Evolutionary conservation across 2,797 vertebrate genomes (phyloP).

Genomic region (Cyclopterus lumpus): DNA sequence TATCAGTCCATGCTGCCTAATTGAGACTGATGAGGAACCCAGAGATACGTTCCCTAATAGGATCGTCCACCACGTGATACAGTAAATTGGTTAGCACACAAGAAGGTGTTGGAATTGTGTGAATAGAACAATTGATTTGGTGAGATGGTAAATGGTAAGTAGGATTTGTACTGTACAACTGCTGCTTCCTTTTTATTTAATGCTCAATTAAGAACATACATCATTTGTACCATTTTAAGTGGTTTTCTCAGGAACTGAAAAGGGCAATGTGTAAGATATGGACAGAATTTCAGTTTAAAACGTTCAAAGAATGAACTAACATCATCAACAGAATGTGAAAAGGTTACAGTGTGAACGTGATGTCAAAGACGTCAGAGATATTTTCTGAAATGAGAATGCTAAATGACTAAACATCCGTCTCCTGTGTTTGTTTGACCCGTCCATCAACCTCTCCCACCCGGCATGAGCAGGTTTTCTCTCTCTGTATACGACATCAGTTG

Average conservation of each 20-base stretch:
- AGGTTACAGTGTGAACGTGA: not conserved
- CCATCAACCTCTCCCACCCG: not conserved
- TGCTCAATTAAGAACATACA: not conserved
- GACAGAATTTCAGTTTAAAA: not conserved
- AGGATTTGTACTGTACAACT: not conserved
- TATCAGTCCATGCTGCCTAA: constrained; percentile 23
- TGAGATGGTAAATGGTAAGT: not conserved
- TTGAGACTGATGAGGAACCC: constrained; percentile 18
- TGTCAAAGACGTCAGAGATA: not conserved
- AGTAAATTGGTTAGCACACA: constrained; percentile 13
- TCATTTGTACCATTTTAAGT: not conserved
- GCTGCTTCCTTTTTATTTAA: constrained; percentile 13
- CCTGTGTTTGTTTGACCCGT: not conserved
- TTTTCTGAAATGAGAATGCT: not conserved
- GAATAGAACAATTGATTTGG: constrained; percentile 14
- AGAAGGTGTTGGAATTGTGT: not conserved
- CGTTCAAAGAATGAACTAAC: not conserved
- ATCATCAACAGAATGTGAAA: not conserved
- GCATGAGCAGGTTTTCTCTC: not conserved
- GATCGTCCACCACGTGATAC: constrained; percentile 11
- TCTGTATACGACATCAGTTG: no score
- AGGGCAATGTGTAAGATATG: not conserved
- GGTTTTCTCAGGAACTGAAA: not conserved
- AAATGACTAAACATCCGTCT: not conserved
- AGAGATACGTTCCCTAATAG: constrained; percentile 27